Conservation (phyloP, 2,797 vertebrate genomes). For the Prunella strophiata region DNA sequence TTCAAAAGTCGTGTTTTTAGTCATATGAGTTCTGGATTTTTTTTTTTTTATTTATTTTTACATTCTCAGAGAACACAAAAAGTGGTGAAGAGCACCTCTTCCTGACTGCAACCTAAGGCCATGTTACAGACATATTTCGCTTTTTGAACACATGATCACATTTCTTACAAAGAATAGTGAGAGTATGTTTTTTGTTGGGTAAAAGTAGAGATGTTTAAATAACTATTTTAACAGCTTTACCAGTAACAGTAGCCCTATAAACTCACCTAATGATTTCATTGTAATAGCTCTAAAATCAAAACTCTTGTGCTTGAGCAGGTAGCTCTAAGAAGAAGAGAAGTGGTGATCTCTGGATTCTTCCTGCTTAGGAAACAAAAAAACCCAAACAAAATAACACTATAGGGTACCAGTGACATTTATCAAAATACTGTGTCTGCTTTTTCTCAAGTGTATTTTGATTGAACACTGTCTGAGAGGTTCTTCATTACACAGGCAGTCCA, state of each 20-base stretch:
- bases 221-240: background rate
- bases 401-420: background rate
- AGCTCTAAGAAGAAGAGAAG: background rate
- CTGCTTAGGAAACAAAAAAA: background rate
- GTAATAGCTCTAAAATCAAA: background rate
- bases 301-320: background rate
- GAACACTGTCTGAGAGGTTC: slow-evolving; percentile 59
- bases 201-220: background rate
- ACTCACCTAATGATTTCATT: background rate
- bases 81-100: background rate
- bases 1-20: background rate
- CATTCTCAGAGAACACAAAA: background rate
- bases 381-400: background rate
- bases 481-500: slow-evolving; percentile 55
- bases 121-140: background rate
- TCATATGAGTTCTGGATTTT: background rate
- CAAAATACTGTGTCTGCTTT: slow-evolving; percentile 49
- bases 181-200: background rate
- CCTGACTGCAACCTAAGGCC: background rate
- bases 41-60: background rate
- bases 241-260: background rate
- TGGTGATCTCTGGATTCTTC: background rate
- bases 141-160: background rate
- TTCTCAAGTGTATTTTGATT: slow-evolving; percentile 58
- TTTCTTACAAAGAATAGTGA: background rate